A percentile compares a stretch with the other conserved stretches of the same genome.
Evolutionary conservation across 2,113 vertebrate species (phyloP).

Genomic region (Procavia capensis): DNA sequence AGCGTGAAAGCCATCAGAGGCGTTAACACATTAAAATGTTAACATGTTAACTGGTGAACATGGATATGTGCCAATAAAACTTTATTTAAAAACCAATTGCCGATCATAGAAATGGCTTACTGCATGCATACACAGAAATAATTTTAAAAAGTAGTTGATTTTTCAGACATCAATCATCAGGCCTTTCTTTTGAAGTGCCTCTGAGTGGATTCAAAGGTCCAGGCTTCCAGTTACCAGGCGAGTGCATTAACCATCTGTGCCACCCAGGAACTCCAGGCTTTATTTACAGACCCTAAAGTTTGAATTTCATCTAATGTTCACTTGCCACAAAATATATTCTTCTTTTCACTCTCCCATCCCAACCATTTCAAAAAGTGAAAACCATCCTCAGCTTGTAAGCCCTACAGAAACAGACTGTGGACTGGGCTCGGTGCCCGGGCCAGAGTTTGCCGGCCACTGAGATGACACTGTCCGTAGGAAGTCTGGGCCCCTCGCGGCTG

Average conservation of each 20-base stretch:
- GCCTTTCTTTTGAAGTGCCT: not conserved
- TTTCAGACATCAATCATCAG: not conserved
- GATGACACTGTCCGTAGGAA: rapidly evolving
- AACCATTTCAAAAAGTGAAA: not conserved
- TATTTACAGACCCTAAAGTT: too few relatives aligned
- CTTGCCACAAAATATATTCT: not conserved
- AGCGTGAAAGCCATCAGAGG: too few relatives aligned
- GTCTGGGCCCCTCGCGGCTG: not conserved
- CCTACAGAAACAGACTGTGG: not conserved
- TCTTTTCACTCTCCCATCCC: not conserved
- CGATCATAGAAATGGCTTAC: too few relatives aligned
- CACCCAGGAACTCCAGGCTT: not conserved
- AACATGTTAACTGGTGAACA: too few relatives aligned
- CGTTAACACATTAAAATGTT: too few relatives aligned
- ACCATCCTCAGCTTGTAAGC: not conserved
- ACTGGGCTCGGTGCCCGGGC: not conserved
- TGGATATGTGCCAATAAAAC: too few relatives aligned
- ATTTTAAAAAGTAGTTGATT: not conserved
- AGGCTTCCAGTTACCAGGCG: not conserved
- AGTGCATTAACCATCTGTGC: not conserved
- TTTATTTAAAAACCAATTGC: too few relatives aligned
- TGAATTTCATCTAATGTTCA: not conserved
- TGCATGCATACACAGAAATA: too few relatives aligned
- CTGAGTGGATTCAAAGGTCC: not conserved
- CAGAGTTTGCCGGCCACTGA: not conserved